Base-by-base conservation (phyloP, 2,888 invertebrate species). In the Orthonychiurus folsomi region DNA sequence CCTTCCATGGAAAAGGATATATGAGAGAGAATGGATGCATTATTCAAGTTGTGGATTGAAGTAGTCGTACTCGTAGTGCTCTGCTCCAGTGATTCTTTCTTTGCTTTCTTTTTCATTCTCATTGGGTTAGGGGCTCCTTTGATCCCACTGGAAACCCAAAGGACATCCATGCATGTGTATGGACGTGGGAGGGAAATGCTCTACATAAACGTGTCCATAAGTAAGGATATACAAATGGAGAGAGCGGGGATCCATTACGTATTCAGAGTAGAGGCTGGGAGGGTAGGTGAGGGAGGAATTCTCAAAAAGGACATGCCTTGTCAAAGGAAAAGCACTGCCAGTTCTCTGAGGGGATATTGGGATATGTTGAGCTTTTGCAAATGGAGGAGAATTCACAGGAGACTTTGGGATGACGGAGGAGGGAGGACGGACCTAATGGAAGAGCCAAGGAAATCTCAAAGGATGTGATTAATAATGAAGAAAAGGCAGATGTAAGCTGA, bases 381-480 rank as follows among this genome's bases (percentile, higher is more conserved):
- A 9, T 37, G 15, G 37, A 9, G 5, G 5, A 37, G 37, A 37
- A 37, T 37, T 37, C 37, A 37, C 37, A 15, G 15, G 37, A 37
- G 37, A 37, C 15, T 37, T 37, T 37, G 37, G 15, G 37, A 37
- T 37, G 37, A 37, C 15, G 37, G 9, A 37, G 37, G 37, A 15
- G 9, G 9, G 15, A 15, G 37, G 37, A 5, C 37, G 15, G 37
- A 15, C 52, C 55, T 63, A 59, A 63, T 63, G 60, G 63, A 56
- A 63, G 63, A 63, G 60, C 24, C 52, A 37, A 52, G 52, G 63
- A 63, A 60, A 63, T 63, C 63, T 63, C 63, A 63, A 63, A 63
- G 63, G 53, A 63, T 63, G 63, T 60, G 63, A 63, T 63, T 63
- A 63, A 63, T 63, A 63, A 63, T 63, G 63, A 50, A 63, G 48